Evolutionary conservation across 30 jellyfish, hydroid and myxozoan genomes (phyloP), one percentile per base, ranked within the genome.

Genomic region (Nemopilema nomurai): DNA sequence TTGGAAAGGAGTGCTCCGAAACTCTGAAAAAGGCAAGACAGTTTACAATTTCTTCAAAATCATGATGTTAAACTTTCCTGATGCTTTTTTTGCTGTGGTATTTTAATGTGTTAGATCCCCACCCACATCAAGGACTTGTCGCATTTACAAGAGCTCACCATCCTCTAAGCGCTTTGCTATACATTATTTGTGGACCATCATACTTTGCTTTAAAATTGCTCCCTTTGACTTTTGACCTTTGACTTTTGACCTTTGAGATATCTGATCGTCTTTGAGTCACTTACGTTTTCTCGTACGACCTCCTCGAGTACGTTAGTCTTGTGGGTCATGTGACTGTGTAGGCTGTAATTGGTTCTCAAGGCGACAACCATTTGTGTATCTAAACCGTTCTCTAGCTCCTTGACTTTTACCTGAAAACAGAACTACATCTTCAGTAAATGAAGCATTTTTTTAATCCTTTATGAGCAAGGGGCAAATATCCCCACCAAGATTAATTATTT

Each of bases 361-460:
- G 78, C 87, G 29, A 78, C 51, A 0, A 78, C 87, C 28, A 67
- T 78, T 78, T 78, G 87, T 28, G 87, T 28, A 28, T 74, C 70
- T 49, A 33, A 33, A 41, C 49, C 71, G n/a, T 74, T 41, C 62
- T 19, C 84, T 25, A 78, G 74, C 19, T 18, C 8, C 27, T 65
- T 33, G 18, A 18, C n/a, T 62, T 65, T 78, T 53, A 78, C 62
- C 87, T 78, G 41, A 16, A 65, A 20, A 33, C 7, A 78, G 21
- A 8, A 22, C 16, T 18, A 30, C 30, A 7, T n/a, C n/a, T 16
- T 23, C 6, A 49, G 49, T 8, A 49, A 51, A 0, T 75, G 22
- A 21, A 9, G 16, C 33, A 8, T 64, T 19, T 8, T 23, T 64
- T 64, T 9, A 19, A 41, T 41, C 6, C 57, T 3, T 41, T 41